Base-by-base conservation (phyloP, 1,140 invertebrate genomes). In the Whitmania pigra region DNA sequence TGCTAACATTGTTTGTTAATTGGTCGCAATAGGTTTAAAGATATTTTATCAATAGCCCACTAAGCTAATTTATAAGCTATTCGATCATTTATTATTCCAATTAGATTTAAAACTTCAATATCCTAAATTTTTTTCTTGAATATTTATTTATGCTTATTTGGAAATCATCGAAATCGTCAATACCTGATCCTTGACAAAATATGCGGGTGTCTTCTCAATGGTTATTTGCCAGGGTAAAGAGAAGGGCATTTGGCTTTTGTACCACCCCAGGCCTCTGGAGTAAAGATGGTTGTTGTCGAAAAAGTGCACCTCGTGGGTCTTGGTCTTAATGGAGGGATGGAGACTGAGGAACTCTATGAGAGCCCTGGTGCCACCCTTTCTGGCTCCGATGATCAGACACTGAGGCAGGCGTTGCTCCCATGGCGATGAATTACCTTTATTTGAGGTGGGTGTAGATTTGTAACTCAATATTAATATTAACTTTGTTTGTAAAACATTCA, bases 171-270 rank as follows among this genome's bases (percentile, higher is more conserved):
- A 9, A 2, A 54, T 54, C 20, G 25, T n/a, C 25, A 25, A 31
- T 63, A 63, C 57, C 57, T 63, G 40, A 7, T 70, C 69, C 31
- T 78, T 76, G 11, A 82, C 78, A 74, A 85, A 85, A 76, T 85
- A 85, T 15, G 80, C 80, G 13, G 84, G 84, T 4, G 82, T 83
- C 76, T 85, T 85, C 73, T 85, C 84, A 29, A 85, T 79, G 0
- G 83, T 84, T 17, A 85, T 77, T 74, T 82, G 79, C 63, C 77
- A 72, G 22, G 73, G 73, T 43, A 73, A 77, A 27, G 79, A 77
- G 6, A 49, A 72, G 13, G 80, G 79, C 80, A 82, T 82, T 70
- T 77, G 74, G 17, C 74, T 73, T 13, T 78, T 75, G 75, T 85
- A 85, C 79, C 80, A 84, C 7, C 82, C 81, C 17, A 82, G 75